Evolutionary conservation across 2,797 vertebrate genomes (phyloP).

Genomic region (Tadarida brasiliensis): DNA sequence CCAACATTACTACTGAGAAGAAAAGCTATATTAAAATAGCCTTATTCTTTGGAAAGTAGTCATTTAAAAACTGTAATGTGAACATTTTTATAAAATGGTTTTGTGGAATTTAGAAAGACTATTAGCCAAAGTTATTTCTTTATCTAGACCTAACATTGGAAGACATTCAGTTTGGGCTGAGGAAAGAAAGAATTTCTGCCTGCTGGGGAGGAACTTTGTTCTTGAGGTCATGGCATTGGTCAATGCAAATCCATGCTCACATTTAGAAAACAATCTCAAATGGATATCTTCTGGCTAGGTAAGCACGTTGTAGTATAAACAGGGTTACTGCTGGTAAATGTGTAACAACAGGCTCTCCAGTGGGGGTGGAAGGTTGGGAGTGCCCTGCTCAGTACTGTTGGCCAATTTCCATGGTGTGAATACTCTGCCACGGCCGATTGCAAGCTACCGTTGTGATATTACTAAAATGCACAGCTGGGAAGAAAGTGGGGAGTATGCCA

Average conservation of each 20-base stretch:
- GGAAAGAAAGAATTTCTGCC: background rate
- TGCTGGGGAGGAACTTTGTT: background rate
- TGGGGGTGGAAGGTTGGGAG: accelerated
- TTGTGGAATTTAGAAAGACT: background rate
- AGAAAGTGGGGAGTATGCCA: accelerated
- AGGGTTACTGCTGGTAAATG: no score
- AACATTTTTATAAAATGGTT: background rate
- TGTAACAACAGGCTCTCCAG: background rate
- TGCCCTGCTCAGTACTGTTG: accelerated
- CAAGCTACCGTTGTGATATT: background rate
- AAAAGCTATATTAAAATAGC: background rate
- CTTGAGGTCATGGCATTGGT: background rate
- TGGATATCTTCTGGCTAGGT: background rate
- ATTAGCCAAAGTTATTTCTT: background rate
- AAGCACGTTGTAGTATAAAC: no score
- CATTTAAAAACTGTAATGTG: background rate
- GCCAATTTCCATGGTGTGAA: accelerated
- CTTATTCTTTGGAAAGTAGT: background rate
- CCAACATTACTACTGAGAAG: background rate
- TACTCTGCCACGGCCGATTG: accelerated
- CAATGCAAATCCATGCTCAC: background rate
- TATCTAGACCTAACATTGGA: background rate
- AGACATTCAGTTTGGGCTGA: background rate
- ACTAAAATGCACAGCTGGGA: accelerated
- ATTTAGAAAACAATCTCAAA: background rate